Percentiles rank a stretch among this genome's conserved stretches.
These are phyloP conservation scores for Penaeus monodon DNA, from an alignment of 2,888 invertebrate genomes.

Conservation along the genomic window DNA sequence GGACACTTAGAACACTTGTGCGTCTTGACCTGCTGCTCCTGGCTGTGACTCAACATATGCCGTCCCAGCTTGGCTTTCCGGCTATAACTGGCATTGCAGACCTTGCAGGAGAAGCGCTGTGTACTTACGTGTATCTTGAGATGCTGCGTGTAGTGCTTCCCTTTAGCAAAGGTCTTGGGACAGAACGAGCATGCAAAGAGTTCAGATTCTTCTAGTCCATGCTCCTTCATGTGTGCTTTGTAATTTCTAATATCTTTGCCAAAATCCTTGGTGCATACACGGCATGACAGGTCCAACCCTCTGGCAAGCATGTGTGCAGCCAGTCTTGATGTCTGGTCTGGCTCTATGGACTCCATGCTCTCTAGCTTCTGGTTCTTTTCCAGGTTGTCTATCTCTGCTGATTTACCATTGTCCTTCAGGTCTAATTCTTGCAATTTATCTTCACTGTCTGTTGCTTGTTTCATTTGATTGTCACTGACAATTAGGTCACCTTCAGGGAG, in stretches of 20 bases:
- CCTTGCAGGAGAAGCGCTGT: conserved; percentile 51
- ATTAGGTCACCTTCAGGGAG: conserved; percentile 43
- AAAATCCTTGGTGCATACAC: conserved; percentile 55
- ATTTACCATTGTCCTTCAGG: not conserved
- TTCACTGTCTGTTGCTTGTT: not conserved
- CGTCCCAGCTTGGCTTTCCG: conserved; percentile 57
- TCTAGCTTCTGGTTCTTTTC: conserved; percentile 8
- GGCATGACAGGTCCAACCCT: conserved; percentile 50
- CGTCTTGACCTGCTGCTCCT: conserved; percentile 39
- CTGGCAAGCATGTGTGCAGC: conserved; percentile 49
- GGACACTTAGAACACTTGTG: conserved; percentile 57
- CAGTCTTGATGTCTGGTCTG: conserved; percentile 52
- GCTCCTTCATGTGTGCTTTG: conserved; percentile 57
- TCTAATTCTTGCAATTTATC: not conserved
- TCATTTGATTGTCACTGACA: conserved; percentile 29
- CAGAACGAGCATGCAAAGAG: conserved; percentile 61
- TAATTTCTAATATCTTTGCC: conserved; percentile 46
- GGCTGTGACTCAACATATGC: conserved; percentile 53
- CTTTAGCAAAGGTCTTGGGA: conserved; percentile 47
- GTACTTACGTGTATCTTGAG: conserved; percentile 57
- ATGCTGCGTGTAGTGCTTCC: conserved; percentile 58
- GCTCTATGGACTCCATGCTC: conserved; percentile 28
- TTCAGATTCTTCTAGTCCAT: conserved; percentile 42
- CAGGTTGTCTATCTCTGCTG: not conserved
- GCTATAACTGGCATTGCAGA: conserved; percentile 61